Conservation (phyloP, 1,140 invertebrate species). For the Gerris buenoi region DNA sequence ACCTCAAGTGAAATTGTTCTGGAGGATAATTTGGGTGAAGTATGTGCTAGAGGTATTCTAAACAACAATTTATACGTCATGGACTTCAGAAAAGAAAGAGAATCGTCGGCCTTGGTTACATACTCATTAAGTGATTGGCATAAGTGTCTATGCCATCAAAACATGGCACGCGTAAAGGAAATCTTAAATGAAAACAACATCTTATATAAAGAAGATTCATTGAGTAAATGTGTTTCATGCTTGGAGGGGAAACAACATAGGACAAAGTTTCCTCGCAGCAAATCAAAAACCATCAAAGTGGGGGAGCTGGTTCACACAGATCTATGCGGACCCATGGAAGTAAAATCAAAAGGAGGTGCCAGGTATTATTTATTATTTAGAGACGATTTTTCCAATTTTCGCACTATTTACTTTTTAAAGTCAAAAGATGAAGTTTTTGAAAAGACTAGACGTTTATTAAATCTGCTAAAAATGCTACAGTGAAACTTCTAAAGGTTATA, state of each 20-base stretch:
- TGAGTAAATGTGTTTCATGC: neutral
- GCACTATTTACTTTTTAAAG: neutral
- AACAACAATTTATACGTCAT: neutral
- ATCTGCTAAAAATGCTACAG: neutral
- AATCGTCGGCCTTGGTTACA: neutral
- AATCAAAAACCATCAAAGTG: neutral
- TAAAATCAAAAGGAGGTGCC: neutral
- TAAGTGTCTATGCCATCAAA: neutral
- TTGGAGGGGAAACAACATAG: neutral
- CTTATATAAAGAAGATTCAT: neutral
- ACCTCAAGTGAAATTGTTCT: neutral
- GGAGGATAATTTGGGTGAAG: neutral
- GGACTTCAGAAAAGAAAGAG: neutral
- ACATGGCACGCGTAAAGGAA: neutral
- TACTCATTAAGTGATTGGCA: neutral
- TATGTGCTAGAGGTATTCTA: neutral
- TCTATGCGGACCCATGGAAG: neutral
- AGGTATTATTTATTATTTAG: neutral
- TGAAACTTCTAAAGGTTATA: neutral
- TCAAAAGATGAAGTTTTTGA: neutral
- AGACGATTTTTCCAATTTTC: neutral
- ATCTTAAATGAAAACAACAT: neutral
- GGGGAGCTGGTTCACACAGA: neutral
- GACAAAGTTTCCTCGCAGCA: neutral
- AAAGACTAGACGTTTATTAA: neutral